Conservation (phyloP, 1,140 invertebrate species). For the Bombus cullumanus region DNA sequence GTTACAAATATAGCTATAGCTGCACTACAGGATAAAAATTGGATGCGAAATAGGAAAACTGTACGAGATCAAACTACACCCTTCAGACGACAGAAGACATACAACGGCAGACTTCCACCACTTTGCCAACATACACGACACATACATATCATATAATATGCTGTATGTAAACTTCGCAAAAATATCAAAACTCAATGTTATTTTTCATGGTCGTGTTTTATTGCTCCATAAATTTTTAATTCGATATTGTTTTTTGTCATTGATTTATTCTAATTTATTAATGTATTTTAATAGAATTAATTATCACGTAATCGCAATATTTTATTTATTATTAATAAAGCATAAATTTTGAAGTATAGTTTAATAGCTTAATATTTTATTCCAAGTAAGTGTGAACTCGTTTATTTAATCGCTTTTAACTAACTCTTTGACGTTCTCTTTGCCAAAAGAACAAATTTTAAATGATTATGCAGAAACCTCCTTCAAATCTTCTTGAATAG, state of each 20-base stretch:
- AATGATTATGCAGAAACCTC: no score
- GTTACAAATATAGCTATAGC: constrained; percentile 17
- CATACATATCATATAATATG: not conserved
- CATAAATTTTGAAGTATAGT: no score
- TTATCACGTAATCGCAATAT: no score
- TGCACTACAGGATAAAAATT: not conserved
- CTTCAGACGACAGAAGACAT: constrained; percentile 27
- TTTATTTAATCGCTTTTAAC: no score
- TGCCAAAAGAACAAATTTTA: no score
- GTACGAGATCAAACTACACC: not conserved
- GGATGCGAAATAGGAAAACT: not conserved
- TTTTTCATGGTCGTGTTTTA: not conserved
- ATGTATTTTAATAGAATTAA: no score
- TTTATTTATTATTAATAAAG: no score
- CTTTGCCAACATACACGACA: not conserved
- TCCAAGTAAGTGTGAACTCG: no score
- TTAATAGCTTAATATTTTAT: no score
- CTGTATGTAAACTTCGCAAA: not conserved
- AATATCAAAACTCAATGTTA: not conserved
- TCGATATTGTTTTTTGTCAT: not conserved
- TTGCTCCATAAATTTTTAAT: not conserved
- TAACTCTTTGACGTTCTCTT: no score
- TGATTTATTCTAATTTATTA: not conserved
- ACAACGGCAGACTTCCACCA: not conserved
- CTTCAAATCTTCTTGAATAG: no score